Percentiles rank a stretch among this genome's conserved stretches.
These are phyloP conservation scores for Leucozona laternaria DNA, from an alignment of 2,888 invertebrate genomes.

Conservation along the genomic window DNA sequence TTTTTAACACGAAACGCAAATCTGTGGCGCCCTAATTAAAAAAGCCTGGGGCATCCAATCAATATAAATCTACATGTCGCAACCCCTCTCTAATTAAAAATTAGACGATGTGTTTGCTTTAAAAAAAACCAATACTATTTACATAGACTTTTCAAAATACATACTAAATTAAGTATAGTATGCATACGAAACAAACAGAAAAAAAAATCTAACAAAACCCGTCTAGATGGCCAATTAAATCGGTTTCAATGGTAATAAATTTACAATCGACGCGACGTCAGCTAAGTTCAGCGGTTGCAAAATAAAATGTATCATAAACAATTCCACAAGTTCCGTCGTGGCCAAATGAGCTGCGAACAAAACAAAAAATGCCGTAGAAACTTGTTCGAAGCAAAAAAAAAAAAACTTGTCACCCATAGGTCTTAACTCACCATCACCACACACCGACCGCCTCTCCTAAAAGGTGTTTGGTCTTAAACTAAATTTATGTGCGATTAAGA, in stretches of 20 bases:
- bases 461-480: conserved; percentile 51
- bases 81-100: no score
- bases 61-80: no score
- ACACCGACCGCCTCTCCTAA: conserved; percentile 3
- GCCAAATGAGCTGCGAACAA: conserved; percentile 14
- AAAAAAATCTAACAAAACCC: conserved; percentile 13
- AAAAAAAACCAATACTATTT: not conserved
- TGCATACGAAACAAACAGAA: not conserved
- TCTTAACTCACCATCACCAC: not conserved
- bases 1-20: no score
- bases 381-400: conserved; percentile 35
- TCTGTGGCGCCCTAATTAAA: no score
- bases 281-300: conserved; percentile 43
- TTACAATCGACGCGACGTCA: conserved; percentile 44
- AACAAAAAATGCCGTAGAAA: not conserved
- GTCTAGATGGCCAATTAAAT: conserved; percentile 48
- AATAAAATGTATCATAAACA: conserved; percentile 36
- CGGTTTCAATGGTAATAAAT: conserved; percentile 57
- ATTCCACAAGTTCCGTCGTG: conserved; percentile 32
- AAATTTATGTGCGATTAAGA: conserved; percentile 53
- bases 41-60: no score
- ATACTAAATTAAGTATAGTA: not conserved
- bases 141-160: not conserved
- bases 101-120: no score
- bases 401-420: conserved; percentile 15